Evolutionary conservation across 2,113 vertebrate genomes (phyloP).

Genomic region (Psittacula cyanocephala): DNA sequence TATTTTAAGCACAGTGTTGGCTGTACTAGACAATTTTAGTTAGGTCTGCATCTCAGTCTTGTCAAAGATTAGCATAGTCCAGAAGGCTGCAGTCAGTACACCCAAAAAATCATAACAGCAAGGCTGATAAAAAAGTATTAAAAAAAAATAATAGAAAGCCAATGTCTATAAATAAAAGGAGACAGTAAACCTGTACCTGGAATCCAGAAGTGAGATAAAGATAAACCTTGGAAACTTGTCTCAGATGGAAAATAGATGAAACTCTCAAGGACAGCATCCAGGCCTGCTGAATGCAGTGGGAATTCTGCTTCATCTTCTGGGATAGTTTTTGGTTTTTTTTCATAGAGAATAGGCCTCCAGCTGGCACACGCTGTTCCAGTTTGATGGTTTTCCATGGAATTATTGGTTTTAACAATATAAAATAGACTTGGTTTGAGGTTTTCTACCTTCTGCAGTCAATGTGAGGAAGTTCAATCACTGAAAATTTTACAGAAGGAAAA

Average conservation of each 20-base stretch:
- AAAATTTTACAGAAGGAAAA: not conserved
- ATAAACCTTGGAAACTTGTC: conserved; percentile 38
- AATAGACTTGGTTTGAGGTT: not conserved
- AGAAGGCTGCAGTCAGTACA: conserved; percentile 71
- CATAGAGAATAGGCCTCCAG: not conserved
- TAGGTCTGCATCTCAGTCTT: conserved; percentile 74
- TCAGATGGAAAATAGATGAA: not conserved
- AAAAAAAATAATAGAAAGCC: conserved; percentile 70
- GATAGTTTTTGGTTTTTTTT: not conserved
- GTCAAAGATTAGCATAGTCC: conserved; percentile 79
- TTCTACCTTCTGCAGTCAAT: not conserved
- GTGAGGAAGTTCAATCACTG: not conserved
- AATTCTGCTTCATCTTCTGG: not conserved
- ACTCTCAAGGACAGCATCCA: not conserved
- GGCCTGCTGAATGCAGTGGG: not conserved
- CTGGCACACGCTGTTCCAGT: not conserved
- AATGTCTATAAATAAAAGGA: conserved; percentile 70
- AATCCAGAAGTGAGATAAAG: conserved; percentile 31
- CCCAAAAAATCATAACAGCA: conserved; percentile 72
- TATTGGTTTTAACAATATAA: not conserved
- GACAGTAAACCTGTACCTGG: conserved; percentile 60
- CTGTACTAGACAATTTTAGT: conserved; percentile 77
- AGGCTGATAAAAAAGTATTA: conserved; percentile 65
- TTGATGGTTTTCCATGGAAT: not conserved
- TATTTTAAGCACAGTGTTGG: conserved; percentile 76